phyloP scores from a whole-genome alignment of 2,113 vertebrate species.

The Ornithorhynchus anatinus region DNA sequence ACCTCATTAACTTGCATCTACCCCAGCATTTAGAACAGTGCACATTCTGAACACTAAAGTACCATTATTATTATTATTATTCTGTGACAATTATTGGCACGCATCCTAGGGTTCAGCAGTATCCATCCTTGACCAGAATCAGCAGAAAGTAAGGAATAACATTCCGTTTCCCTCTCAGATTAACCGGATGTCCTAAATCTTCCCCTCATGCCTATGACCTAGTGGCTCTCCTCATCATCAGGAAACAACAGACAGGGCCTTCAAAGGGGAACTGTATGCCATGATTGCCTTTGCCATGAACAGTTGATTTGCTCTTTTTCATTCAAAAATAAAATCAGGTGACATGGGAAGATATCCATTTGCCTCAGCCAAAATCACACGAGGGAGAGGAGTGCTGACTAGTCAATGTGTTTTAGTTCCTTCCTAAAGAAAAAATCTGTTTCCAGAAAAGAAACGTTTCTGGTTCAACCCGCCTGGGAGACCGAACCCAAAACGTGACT shows the following conservation, averaged over 20 bases:
- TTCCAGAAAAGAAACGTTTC: conserved; percentile 41
- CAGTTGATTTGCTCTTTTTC: conserved; percentile 14
- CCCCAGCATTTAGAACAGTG: too few species aligned
- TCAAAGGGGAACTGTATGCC: conserved; percentile 21
- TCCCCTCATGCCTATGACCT: conserved; percentile 34
- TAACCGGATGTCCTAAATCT: conserved; percentile 35
- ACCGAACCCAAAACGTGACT: conserved; percentile 37
- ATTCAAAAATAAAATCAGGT: conserved; percentile 29
- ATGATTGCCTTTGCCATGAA: conserved; percentile 13
- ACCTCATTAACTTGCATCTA: too few species aligned
- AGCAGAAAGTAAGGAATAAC: conserved; percentile 28
- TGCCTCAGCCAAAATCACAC: conserved; percentile 20
- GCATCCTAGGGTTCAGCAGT: not conserved
- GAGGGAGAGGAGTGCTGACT: conserved; percentile 11
- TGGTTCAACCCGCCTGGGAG: conserved; percentile 22
- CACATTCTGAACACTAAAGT: too few species aligned
- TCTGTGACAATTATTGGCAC: not conserved
- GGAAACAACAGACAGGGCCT: conserved; percentile 24
- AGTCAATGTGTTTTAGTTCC: conserved; percentile 33
- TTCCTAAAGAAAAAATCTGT: conserved; percentile 35
- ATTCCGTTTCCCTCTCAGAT: conserved; percentile 43
- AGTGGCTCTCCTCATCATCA: conserved; percentile 27
- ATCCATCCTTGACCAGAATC: conserved; percentile 17
- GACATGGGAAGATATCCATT: conserved; percentile 19
- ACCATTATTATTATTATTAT: too few species aligned